These are phyloP conservation scores for Druceiella hillmani DNA, from an alignment of 2,888 invertebrate species.

Conservation along the genomic window DNA sequence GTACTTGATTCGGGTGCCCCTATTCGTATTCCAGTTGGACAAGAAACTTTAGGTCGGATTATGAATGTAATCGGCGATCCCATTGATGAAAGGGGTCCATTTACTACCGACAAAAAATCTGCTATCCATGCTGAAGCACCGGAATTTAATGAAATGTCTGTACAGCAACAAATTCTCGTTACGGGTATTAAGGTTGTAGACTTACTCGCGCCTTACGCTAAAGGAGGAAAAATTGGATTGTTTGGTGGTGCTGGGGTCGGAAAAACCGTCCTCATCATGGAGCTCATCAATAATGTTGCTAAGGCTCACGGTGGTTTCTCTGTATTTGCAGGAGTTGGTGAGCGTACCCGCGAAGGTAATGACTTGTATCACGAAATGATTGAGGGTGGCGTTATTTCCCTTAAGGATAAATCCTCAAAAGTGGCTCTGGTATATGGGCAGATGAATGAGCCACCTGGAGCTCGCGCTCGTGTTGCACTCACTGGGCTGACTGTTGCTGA, in stretches of 20 bases:
- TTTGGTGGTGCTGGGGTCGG: slow-evolving; percentile 95
- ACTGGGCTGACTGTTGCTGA: slow-evolving; percentile 91
- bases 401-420: slow-evolving; percentile 85
- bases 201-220: slow-evolving; percentile 87
- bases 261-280: slow-evolving; percentile 94
- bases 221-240: slow-evolving; percentile 90
- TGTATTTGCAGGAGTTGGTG: slow-evolving; percentile 91
- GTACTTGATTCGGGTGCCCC: slow-evolving; percentile 81
- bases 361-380: slow-evolving; percentile 96
- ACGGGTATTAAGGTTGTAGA: slow-evolving; percentile 87
- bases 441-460: slow-evolving; percentile 96
- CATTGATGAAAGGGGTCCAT: slow-evolving; percentile 84
- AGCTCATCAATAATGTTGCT: slow-evolving; percentile 91
- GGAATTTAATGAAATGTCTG: slow-evolving; percentile 91
- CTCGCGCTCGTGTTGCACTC: slow-evolving; percentile 85
- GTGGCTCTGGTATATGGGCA: slow-evolving; percentile 91
- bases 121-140: slow-evolving; percentile 92
- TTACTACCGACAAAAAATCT: slow-evolving; percentile 68
- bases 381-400: slow-evolving; percentile 85
- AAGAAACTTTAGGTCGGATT: slow-evolving; percentile 85
- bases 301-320: slow-evolving; percentile 95
- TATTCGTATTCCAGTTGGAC: slow-evolving; percentile 90
- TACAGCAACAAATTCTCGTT: slow-evolving; percentile 87
- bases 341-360: slow-evolving; percentile 90
- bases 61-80: slow-evolving; percentile 90